Conservation (phyloP, 2,888 invertebrate species). For the Smittia sp. region DNA sequence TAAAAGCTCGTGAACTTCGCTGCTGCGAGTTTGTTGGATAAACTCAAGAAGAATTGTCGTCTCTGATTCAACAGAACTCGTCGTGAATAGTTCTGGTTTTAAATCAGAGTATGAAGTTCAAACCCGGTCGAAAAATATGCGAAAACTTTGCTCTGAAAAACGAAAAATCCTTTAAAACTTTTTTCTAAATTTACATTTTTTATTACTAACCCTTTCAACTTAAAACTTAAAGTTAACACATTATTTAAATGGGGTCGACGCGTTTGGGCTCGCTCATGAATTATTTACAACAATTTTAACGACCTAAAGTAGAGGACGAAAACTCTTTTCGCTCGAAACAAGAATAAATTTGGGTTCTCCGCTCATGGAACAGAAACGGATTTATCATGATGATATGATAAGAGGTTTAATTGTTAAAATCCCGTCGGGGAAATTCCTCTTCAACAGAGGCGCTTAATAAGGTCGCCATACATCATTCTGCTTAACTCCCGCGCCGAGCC, state of each 20-base stretch:
- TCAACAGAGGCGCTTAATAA: constrained; percentile 24
- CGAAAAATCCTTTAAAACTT: neutral
- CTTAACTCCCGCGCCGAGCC: constrained; percentile 25
- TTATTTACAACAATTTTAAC: constrained; percentile 23
- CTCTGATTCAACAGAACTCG: no score
- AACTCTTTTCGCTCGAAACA: neutral
- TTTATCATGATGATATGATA: constrained; percentile 36
- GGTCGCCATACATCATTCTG: constrained; percentile 41
- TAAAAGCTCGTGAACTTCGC: no score
- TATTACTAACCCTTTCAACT: constrained; percentile 29
- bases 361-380: neutral
- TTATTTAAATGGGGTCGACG: constrained; percentile 14
- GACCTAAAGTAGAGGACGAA: constrained; percentile 5
- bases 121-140: neutral
- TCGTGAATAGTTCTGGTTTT: no score
- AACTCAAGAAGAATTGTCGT: no score
- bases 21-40: no score
- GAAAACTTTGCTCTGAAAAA: neutral
- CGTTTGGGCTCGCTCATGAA: neutral
- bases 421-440: constrained; percentile 19
- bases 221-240: constrained; percentile 38
- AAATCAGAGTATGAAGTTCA: no score
- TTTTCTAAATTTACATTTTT: constrained; percentile 39
- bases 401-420: neutral
- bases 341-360: neutral